Percentiles rank a stretch among this genome's conserved stretches.
Conservation (phyloP, 2,113 vertebrate genomes). For the Pygoscelis adeliae region DNA sequence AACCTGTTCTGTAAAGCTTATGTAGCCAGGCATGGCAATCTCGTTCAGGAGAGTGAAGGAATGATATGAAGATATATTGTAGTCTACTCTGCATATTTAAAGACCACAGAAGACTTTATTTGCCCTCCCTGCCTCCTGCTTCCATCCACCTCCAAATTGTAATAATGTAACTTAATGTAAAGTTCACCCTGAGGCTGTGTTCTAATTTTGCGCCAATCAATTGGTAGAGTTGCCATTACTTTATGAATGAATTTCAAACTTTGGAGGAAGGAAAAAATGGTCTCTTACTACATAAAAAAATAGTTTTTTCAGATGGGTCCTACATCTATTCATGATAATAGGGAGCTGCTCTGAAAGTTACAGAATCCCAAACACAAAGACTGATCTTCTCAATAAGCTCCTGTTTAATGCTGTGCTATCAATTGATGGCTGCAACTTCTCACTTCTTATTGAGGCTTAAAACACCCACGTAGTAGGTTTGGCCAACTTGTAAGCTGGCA, state of each 20-base stretch:
- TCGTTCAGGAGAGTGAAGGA: background rate
- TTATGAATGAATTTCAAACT: background rate
- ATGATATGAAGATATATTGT: background rate
- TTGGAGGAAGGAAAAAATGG: background rate
- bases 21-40: background rate
- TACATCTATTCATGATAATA: background rate
- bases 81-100: background rate
- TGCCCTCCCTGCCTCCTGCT: background rate
- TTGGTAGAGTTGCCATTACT: background rate
- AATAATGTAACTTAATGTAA: background rate
- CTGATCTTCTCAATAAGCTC: background rate
- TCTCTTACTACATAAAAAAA: background rate
- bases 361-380: background rate
- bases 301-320: background rate
- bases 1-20: background rate
- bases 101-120: background rate
- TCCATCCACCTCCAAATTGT: background rate
- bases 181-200: background rate
- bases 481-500: background rate
- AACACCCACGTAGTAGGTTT: background rate
- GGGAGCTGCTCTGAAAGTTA: background rate
- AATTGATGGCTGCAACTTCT: background rate
- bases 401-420: background rate
- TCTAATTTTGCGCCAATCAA: background rate
- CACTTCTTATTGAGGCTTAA: background rate